phyloP scores from a whole-genome alignment of 37 sponge, comb jelly and placozoan species.

The Beroe forskalii region DNA sequence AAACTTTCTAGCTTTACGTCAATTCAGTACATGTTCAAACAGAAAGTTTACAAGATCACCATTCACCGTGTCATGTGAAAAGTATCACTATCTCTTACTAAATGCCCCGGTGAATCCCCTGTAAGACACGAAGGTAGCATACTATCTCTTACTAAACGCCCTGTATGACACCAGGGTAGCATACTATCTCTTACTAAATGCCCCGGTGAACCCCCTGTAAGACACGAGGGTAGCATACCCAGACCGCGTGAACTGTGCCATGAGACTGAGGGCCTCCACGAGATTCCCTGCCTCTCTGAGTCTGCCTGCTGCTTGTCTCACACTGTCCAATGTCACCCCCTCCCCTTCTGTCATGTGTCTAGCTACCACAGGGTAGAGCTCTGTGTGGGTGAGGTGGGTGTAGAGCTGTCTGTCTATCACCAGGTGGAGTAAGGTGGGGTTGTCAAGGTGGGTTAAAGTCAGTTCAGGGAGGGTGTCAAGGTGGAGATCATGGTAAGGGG shows the following conservation, averaged over 20 bases:
- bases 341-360: background rate
- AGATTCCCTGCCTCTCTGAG: constrained; percentile 12
- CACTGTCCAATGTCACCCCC: background rate
- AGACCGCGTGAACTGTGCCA: constrained; percentile 27
- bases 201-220: background rate
- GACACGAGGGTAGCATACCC: background rate
- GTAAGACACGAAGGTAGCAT: background rate
- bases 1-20: too few relatives aligned
- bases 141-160: too few relatives aligned
- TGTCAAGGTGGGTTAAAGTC: background rate
- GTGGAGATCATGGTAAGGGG: background rate
- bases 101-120: too few relatives aligned
- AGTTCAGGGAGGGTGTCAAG: background rate
- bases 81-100: too few relatives aligned
- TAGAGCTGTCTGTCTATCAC: constrained; percentile 29
- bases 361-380: background rate
- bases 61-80: too few relatives aligned
- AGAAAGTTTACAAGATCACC: too few relatives aligned
- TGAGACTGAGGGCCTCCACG: background rate
- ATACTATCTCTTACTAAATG: too few relatives aligned
- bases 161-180: too few relatives aligned
- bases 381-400: background rate
- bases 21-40: too few relatives aligned
- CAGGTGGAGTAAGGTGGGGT: background rate
- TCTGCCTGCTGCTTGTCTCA: background rate